Evolutionary conservation across 2,797 vertebrate species (phyloP).

Genomic region (Simalia tracyae): DNA sequence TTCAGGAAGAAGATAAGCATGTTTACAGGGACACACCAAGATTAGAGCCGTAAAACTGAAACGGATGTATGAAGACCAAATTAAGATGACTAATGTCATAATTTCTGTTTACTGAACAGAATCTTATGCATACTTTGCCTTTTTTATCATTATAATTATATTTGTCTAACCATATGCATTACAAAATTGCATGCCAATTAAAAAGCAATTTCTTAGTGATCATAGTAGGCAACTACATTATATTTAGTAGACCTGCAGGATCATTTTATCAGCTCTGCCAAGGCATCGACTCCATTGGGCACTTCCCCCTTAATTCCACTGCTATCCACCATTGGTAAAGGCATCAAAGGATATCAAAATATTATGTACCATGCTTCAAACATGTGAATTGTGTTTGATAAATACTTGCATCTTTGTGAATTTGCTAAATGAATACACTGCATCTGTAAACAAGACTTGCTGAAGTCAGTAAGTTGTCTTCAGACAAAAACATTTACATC

Average conservation of each 20-base stretch:
- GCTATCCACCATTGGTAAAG: too few species aligned
- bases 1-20: background rate
- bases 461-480: background rate
- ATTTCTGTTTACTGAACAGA: background rate
- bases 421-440: background rate
- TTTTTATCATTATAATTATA: background rate
- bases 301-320: too few species aligned
- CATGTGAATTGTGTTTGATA: background rate
- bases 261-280: background rate
- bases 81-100: background rate
- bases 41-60: background rate
- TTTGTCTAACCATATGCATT: background rate
- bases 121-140: background rate
- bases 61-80: background rate
- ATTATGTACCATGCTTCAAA: background rate
- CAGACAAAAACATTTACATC: background rate
- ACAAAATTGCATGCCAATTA: background rate
- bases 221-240: background rate
- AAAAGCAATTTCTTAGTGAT: background rate
- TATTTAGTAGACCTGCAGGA: background rate
- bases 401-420: too few species aligned
- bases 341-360: background rate
- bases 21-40: background rate
- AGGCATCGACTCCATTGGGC: background rate
- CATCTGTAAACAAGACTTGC: background rate